Base-by-base conservation (phyloP, 1,140 invertebrate species). In the Saccostrea glomerata region DNA sequence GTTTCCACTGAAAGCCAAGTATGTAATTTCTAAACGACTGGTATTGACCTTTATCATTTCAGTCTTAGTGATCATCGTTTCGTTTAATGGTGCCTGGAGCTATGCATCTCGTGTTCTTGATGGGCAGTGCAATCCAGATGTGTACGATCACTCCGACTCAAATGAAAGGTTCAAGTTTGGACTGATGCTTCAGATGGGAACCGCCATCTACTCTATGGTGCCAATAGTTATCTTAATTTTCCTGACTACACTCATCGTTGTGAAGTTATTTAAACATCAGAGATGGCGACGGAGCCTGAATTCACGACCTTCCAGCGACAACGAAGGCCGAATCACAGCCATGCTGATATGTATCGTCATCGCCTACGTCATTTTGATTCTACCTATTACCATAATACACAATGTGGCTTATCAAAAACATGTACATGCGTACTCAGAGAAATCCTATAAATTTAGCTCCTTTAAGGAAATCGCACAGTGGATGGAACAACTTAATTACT, bases 311-410 rank as follows among this genome's bases (percentile, higher is more conserved):
- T 84, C 23, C 9, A 25, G 30, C 12, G 66, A 82, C 17, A 15
- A 77, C 54, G 87, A 84, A 13, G 66, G 55, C 15, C 56, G 73
- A 40, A 87, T 90, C 17, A 84, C 89, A 2, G 54, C 77, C 11
- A 91, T 90, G 88, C 58, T 91, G 73, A 82, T 91, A 30, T 86
- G 89, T 30, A 84, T 90, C 13, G 56, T 86, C 20, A 87, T 89
- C 20, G 84, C 90, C n/a, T 91, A 87, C 83, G 77, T 90, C 40
- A 82, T 91, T 17, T 60, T 90, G 9, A 82, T 90, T 6, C 60
- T 84, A 0, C 90, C 90, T 1, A 87, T 87, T 20, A 82, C 87
- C 9, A 30, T 89, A 20, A 23, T 84, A 1, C 87, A 88, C n/a
- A 82, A 82, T 58, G 36, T 84, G 15, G 66, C 87, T 11, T 89